Evolutionary conservation across 1,140 invertebrate species (phyloP).

Genomic region (Metopolophium dirhodum): DNA sequence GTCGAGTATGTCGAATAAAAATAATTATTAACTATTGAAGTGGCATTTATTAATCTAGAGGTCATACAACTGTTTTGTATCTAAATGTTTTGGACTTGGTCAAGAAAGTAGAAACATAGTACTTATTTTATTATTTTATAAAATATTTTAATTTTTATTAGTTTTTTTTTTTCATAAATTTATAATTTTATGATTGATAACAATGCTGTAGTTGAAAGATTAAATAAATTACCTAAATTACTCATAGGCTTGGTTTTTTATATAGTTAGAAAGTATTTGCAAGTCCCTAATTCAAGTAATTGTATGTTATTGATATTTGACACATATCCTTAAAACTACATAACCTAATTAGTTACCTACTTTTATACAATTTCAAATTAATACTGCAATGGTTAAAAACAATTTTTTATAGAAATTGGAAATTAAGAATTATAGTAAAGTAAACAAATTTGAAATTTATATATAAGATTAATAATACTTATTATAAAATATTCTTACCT

Average conservation of each 20-base stretch:
- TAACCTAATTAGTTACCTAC: too few relatives aligned
- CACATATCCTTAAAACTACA: too few relatives aligned
- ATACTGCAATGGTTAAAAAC: background rate
- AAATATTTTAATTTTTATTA: too few relatives aligned
- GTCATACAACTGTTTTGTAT: too few relatives aligned
- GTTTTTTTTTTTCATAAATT: background rate
- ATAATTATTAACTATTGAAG: too few relatives aligned
- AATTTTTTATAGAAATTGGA: background rate
- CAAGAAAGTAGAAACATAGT: background rate
- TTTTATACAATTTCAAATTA: background rate
- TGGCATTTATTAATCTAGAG: background rate
- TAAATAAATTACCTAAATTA: background rate
- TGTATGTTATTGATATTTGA: too few relatives aligned
- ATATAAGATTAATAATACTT: background rate
- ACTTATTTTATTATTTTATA: background rate
- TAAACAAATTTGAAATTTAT: background rate
- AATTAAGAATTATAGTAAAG: background rate
- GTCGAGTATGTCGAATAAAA: too few relatives aligned
- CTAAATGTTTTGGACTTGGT: too few relatives aligned
- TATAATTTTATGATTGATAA: too few relatives aligned
- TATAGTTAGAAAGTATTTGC: background rate
- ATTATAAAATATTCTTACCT: background rate
- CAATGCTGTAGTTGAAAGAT: background rate
- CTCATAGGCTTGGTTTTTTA: background rate
- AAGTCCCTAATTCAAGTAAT: too few relatives aligned